Evolutionary conservation across 2,113 vertebrate genomes (phyloP).

Genomic region (Mohoua ochrocephala): DNA sequence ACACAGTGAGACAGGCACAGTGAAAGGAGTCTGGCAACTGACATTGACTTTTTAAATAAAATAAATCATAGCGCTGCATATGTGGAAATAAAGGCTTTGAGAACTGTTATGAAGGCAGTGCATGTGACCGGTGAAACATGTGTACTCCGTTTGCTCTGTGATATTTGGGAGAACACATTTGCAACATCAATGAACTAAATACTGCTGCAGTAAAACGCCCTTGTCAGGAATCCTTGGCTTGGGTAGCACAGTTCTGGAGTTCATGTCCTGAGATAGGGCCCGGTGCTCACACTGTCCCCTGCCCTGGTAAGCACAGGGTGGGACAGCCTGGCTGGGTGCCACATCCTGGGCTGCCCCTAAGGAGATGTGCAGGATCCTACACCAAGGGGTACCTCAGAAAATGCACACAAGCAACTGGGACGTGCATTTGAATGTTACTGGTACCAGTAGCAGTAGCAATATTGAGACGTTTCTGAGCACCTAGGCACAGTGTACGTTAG

Average conservation of each 20-base stretch:
- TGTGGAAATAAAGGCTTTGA: background rate
- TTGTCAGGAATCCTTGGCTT: background rate
- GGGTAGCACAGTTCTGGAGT: background rate
- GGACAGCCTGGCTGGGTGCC: background rate
- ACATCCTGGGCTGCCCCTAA: background rate
- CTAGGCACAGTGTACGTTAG: fast-evolving
- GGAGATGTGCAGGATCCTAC: background rate
- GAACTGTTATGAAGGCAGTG: background rate
- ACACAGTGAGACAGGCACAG: background rate
- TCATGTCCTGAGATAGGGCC: background rate
- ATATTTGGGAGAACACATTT: background rate
- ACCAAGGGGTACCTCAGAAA: background rate
- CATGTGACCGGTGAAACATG: background rate
- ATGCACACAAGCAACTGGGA: background rate
- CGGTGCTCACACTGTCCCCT: background rate
- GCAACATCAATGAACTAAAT: background rate
- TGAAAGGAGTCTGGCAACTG: background rate
- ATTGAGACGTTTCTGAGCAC: fast-evolving
- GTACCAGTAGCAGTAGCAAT: background rate
- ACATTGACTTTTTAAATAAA: background rate
- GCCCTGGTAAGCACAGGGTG: background rate
- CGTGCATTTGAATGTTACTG: background rate
- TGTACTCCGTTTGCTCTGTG: background rate
- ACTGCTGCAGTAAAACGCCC: background rate
- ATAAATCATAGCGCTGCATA: background rate